Percentiles rank a stretch among this genome's conserved stretches.
Conservation (phyloP, 1,140 invertebrate genomes). For the Laupala kohalensis region DNA sequence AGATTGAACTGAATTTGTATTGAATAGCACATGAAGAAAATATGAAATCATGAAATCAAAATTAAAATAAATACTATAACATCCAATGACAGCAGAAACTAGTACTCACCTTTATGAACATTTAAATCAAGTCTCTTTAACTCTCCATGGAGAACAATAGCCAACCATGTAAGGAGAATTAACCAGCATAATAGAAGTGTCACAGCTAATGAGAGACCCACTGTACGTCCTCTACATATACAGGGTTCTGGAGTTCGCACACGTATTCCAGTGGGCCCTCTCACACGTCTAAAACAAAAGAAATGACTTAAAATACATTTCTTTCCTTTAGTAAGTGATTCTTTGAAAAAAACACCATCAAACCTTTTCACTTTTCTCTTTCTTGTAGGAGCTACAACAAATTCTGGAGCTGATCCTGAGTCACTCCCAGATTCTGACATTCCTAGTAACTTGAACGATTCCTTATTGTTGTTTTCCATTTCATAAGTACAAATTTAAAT, state of each 20-base stretch:
- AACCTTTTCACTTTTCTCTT: constrained; percentile 41
- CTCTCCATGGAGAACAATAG: constrained; percentile 33
- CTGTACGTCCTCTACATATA: constrained; percentile 22
- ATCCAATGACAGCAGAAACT: no score
- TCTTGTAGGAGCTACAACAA: constrained; percentile 38
- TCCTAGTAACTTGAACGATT: constrained; percentile 47
- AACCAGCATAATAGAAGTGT: constrained; percentile 32
- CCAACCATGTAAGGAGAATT: constrained; percentile 31
- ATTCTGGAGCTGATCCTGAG: constrained; percentile 36
- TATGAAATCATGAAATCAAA: neutral
- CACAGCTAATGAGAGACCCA: constrained; percentile 27
- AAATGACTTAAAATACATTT: neutral
- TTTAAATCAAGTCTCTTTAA: constrained; percentile 31
- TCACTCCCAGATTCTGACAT: constrained; percentile 40
- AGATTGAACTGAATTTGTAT: no score
- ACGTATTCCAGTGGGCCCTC: neutral
- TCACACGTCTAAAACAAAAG: constrained; percentile 9
- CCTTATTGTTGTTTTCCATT: constrained; percentile 37
- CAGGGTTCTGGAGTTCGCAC: constrained; percentile 8
- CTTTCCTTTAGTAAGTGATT: no score
- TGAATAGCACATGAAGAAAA: no score
- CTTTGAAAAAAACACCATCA: constrained; percentile 11
- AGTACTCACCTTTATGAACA: constrained; percentile 30
- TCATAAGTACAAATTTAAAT: neutral
- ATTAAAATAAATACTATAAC: constrained; percentile 11